Percentiles rank a stretch among this genome's conserved stretches.
Evolutionary conservation across 2,797 vertebrate species (phyloP).

Genomic region (Serranus cabrilla): DNA sequence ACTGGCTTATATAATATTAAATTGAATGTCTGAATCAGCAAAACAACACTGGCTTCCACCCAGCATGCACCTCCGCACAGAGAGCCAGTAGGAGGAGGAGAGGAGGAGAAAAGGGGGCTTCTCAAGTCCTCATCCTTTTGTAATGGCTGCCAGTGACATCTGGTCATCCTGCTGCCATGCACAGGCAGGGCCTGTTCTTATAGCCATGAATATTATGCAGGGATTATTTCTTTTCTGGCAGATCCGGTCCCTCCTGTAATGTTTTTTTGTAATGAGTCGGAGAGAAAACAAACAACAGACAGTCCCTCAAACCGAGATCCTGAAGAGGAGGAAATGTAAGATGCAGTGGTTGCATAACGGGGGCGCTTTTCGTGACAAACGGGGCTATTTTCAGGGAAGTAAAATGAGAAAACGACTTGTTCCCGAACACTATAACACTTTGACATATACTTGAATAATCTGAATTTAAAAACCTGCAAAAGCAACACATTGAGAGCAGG

Average conservation of each 20-base stretch:
- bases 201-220: conserved; percentile 26
- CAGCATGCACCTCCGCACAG: conserved; percentile 33
- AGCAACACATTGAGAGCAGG: background rate
- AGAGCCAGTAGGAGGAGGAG: conserved; percentile 6
- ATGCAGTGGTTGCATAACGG: background rate
- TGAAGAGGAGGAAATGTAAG: background rate
- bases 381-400: background rate
- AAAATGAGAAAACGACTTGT: background rate
- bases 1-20: conserved; percentile 34
- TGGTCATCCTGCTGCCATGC: conserved; percentile 52
- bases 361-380: background rate
- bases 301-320: background rate
- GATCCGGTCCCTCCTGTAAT: conserved; percentile 12
- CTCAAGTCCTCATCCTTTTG: conserved; percentile 40
- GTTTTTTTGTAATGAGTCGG: background rate
- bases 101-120: background rate
- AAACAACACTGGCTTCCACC: conserved; percentile 12
- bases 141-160: conserved; percentile 55
- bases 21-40: conserved; percentile 43
- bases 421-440: background rate
- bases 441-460: background rate
- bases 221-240: conserved; percentile 49
- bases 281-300: conserved; percentile 11
- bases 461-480: background rate
- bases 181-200: conserved; percentile 18